A percentile compares a stretch with the other conserved stretches of the same genome.
Conservation (phyloP, 2,888 invertebrate species). For the Hanleya hanleyi region DNA sequence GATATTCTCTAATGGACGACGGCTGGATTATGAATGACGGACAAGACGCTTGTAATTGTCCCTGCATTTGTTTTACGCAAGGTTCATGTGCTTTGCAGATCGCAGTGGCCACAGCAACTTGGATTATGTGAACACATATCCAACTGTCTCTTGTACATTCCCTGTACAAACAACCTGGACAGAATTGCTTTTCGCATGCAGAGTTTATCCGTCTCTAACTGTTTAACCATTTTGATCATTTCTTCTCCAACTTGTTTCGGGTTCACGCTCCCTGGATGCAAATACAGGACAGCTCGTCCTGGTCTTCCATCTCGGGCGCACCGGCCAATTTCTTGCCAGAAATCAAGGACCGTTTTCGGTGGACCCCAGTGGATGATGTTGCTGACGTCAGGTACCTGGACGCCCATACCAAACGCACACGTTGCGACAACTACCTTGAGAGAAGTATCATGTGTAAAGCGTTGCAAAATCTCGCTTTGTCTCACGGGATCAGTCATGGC, state of each 20-base stretch:
- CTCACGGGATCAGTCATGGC: not conserved
- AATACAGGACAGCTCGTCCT: not conserved
- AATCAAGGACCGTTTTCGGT: not conserved
- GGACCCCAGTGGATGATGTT: not conserved
- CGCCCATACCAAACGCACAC: not conserved
- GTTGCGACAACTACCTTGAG: slow-evolving; percentile 2
- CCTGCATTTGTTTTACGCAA: too few species aligned
- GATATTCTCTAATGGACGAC: too few species aligned
- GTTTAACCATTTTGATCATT: not conserved
- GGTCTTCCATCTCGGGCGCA: not conserved
- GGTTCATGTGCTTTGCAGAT: too few species aligned
- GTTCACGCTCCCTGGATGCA: not conserved
- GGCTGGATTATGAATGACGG: too few species aligned
- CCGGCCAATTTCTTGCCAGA: not conserved
- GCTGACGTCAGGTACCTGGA: not conserved
- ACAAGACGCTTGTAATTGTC: too few species aligned
- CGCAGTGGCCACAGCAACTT: not conserved
- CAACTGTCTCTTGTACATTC: not conserved
- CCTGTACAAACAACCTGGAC: not conserved
- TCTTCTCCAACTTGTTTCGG: not conserved
- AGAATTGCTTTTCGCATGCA: not conserved
- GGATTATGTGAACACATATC: not conserved
- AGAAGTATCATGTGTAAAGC: not conserved
- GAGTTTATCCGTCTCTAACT: not conserved
- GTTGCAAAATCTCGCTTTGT: not conserved